These are phyloP conservation scores for Actinostola sp. DNA, from an alignment of 92 coral and sea anemone genomes.

Conservation along the genomic window DNA sequence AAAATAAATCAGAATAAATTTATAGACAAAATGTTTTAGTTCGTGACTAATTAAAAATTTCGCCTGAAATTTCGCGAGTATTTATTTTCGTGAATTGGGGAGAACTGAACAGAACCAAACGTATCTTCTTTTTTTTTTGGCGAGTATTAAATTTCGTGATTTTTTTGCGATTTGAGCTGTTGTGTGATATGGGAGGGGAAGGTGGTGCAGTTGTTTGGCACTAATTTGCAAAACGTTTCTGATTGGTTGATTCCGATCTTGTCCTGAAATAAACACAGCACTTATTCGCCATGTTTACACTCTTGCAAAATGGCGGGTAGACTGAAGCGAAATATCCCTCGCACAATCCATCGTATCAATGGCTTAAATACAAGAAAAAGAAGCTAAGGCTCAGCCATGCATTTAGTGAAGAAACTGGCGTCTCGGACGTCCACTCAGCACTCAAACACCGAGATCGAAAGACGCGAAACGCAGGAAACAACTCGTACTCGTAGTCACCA, in stretches of 20 bases:
- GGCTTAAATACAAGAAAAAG: background rate
- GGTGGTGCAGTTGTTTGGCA: conserved; percentile 1
- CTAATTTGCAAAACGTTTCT: conserved; percentile 12
- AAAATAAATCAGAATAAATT: no score
- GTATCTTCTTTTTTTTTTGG: no score
- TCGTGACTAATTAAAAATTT: no score
- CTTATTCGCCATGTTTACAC: conserved; percentile 44
- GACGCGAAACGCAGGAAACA: conserved; percentile 45
- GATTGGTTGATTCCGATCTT: conserved; percentile 25
- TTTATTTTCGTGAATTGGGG: no score
- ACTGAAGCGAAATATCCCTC: conserved; percentile 7
- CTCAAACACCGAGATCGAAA: conserved; percentile 56
- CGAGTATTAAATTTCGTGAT: no score
- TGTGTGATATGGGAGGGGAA: conserved; percentile 17
- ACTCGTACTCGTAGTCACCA: conserved; percentile 23
- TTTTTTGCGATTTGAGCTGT: no score
- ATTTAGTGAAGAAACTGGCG: conserved; percentile 77
- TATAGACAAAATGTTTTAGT: no score
- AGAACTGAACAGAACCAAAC: no score
- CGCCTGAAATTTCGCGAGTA: no score
- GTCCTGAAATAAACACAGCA: conserved; percentile 17
- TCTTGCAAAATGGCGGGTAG: conserved; percentile 53
- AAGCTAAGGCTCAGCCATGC: conserved; percentile 45
- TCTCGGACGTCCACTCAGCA: conserved; percentile 71
- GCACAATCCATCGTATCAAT: conserved; percentile 8